These are phyloP conservation scores for Choloepus didactylus DNA, from an alignment of 2,797 vertebrate genomes.

Conservation along the genomic window DNA sequence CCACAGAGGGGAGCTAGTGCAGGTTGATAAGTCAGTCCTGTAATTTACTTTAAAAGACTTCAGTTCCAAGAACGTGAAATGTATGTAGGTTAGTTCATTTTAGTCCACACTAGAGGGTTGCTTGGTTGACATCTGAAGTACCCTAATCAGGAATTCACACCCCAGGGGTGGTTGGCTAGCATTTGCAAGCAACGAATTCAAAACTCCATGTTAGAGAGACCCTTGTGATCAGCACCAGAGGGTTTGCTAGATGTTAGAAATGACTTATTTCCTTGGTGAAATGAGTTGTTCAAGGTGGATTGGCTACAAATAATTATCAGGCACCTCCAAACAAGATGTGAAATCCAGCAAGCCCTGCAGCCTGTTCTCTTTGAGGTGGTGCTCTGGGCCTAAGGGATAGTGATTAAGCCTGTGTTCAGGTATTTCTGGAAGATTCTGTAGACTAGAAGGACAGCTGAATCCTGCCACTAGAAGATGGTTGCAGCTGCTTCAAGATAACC, in stretches of 20 bases:
- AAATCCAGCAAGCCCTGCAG: not conserved
- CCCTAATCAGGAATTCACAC: not conserved
- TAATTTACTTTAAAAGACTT: not conserved
- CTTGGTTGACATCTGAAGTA: not conserved
- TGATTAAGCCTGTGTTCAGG: not conserved
- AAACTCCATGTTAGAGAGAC: not conserved
- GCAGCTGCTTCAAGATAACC: not conserved
- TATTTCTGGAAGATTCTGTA: not conserved
- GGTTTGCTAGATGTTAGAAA: not conserved
- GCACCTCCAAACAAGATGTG: not conserved
- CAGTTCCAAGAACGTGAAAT: not conserved
- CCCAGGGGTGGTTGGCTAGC: no score
- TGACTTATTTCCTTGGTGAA: not conserved
- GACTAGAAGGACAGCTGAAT: not conserved
- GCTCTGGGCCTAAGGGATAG: not conserved
- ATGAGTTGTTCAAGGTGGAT: not conserved
- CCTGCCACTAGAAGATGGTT: not conserved
- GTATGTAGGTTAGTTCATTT: not conserved
- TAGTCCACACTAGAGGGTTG: not conserved
- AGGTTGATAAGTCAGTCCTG: not conserved
- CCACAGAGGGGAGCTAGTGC: not conserved
- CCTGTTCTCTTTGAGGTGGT: not conserved
- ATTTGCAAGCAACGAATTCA: not conserved
- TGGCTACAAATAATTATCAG: not conserved
- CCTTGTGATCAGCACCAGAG: not conserved